These are phyloP conservation scores for Paragorgia papillata DNA, from an alignment of 92 coral and sea anemone genomes.

Conservation along the genomic window DNA sequence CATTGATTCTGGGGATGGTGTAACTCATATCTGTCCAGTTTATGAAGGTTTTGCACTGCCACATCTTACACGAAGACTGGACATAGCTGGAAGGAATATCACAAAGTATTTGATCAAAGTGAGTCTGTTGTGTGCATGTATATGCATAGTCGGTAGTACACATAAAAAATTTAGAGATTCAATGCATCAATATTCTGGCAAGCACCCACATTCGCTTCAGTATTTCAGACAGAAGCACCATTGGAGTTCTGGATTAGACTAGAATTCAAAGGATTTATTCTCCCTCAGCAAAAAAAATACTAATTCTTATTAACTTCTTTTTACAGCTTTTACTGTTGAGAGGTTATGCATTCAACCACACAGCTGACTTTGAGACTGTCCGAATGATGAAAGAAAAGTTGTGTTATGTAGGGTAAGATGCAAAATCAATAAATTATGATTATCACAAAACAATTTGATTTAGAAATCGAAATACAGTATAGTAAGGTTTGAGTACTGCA, in stretches of 20 bases:
- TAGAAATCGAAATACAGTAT: no score
- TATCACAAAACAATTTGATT: no score
- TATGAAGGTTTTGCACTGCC: slow-evolving; percentile 98
- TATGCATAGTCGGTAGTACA: no score
- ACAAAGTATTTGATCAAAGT: slow-evolving; percentile 94
- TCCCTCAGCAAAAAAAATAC: no score
- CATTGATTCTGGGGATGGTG: slow-evolving; percentile 98
- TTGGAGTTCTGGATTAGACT: no score
- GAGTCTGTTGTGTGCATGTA: not conserved
- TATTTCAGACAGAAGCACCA: no score
- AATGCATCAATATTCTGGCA: no score
- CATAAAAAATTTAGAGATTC: no score
- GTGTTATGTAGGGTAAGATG: slow-evolving; percentile 94
- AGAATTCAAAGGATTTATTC: no score
- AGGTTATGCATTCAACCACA: slow-evolving; percentile 98
- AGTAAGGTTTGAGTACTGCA: no score
- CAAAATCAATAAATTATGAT: not conserved
- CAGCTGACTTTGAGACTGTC: slow-evolving; percentile 99
- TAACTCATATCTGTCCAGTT: slow-evolving; percentile 97
- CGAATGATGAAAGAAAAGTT: slow-evolving; percentile 98
- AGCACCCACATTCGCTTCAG: no score
- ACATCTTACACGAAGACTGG: slow-evolving; percentile 90
- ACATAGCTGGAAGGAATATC: slow-evolving; percentile 95
- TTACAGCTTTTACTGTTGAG: slow-evolving; percentile 81
- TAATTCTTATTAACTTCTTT: not conserved